These are phyloP conservation scores for Nephotettix cincticeps DNA, from an alignment of 1,140 invertebrate species.

Conservation along the genomic window DNA sequence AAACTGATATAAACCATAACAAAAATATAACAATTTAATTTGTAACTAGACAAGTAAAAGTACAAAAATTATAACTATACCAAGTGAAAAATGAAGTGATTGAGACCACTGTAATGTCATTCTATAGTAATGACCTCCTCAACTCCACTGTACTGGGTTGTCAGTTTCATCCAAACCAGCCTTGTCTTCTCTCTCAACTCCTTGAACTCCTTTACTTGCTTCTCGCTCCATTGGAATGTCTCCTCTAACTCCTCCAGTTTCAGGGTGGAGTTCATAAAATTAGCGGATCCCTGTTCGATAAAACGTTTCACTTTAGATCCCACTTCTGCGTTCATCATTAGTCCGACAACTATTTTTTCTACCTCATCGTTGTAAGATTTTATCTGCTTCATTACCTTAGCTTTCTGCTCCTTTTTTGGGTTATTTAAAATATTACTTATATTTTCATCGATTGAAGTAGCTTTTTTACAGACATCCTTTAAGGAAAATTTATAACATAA, in stretches of 20 bases:
- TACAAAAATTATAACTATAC: too few species aligned
- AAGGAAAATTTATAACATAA: too few species aligned
- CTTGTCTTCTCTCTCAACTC: neutral
- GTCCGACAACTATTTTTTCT: neutral
- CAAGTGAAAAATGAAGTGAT: too few species aligned
- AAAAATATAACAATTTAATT: too few species aligned
- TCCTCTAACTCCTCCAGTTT: neutral
- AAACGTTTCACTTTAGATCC: neutral
- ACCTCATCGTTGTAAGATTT: neutral
- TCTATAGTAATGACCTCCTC: too few species aligned
- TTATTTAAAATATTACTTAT: neutral
- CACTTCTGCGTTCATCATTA: neutral
- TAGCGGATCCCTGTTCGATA: neutral
- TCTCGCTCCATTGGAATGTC: neutral
- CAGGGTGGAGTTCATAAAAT: neutral
- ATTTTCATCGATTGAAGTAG: neutral
- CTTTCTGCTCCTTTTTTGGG: neutral
- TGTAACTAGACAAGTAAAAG: too few species aligned
- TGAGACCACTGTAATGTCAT: too few species aligned
- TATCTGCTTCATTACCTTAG: neutral
- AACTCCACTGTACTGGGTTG: neutral
- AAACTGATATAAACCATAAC: too few species aligned
- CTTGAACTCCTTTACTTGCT: neutral
- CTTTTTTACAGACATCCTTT: neutral
- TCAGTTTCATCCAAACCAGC: neutral